phyloP scores from a whole-genome alignment of 2,888 invertebrate genomes.

The Drosophila pegasa region DNA sequence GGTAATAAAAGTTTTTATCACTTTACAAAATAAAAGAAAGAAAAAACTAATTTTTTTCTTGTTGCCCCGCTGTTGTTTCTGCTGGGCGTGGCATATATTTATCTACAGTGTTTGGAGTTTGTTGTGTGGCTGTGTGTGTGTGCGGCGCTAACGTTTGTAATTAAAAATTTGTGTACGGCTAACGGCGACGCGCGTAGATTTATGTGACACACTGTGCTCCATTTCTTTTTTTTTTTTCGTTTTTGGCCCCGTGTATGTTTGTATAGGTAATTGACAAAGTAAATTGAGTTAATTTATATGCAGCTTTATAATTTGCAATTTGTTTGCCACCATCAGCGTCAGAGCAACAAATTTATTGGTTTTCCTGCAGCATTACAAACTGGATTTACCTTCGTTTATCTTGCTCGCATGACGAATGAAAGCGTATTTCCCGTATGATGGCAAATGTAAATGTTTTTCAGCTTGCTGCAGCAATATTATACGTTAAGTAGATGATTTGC shows the following conservation, averaged over 20 bases:
- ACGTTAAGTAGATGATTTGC: too few relatives aligned
- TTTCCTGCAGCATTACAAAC: not conserved
- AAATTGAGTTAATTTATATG: constrained; percentile 71
- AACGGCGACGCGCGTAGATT: constrained; percentile 45
- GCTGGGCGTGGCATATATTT: constrained; percentile 47
- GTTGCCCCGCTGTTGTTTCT: constrained; percentile 15
- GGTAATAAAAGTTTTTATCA: constrained; percentile 74
- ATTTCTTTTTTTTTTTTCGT: not conserved
- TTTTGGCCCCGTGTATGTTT: constrained; percentile 9
- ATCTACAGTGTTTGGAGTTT: constrained; percentile 14
- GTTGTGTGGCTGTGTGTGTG: not conserved
- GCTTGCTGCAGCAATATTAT: not conserved
- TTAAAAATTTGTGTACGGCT: constrained; percentile 55
- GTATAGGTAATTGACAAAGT: constrained; percentile 60
- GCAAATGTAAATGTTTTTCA: not conserved
- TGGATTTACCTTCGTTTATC: not conserved
- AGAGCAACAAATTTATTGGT: not conserved
- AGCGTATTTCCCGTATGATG: not conserved
- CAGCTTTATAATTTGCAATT: constrained; percentile 42
- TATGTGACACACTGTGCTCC: constrained; percentile 60
- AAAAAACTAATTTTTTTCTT: constrained; percentile 14
- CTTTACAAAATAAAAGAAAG: constrained; percentile 48
- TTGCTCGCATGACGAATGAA: not conserved
- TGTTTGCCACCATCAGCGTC: constrained; percentile 5
- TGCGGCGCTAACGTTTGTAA: constrained; percentile 48